These are phyloP conservation scores for Phaonia tiefii DNA, from an alignment of 2,888 invertebrate species.

Conservation along the genomic window DNA sequence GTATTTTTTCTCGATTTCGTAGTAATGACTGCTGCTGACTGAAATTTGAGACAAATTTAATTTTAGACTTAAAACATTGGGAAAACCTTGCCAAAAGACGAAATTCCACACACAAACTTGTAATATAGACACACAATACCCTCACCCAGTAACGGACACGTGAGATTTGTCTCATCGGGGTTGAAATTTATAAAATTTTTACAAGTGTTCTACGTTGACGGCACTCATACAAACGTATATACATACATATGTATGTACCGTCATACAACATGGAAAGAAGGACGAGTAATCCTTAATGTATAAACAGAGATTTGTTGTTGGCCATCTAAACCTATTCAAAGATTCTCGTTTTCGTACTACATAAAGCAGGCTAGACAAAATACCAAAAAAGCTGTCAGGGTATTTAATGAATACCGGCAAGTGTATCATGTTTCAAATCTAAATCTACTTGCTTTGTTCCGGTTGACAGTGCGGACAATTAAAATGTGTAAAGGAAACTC, in stretches of 20 bases:
- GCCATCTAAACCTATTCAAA: not conserved
- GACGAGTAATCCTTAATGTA: slow-evolving; percentile 41
- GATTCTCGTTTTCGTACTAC: not conserved
- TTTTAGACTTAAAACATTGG: slow-evolving; percentile 57
- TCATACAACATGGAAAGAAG: slow-evolving; percentile 2
- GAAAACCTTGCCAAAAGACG: slow-evolving; percentile 17
- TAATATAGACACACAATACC: slow-evolving; percentile 11
- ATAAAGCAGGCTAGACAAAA: slow-evolving; percentile 7
- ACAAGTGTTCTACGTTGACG: slow-evolving; percentile 61
- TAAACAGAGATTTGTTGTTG: slow-evolving; percentile 52
- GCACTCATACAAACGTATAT: slow-evolving; percentile 37
- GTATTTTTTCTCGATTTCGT: slow-evolving; percentile 29
- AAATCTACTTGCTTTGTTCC: slow-evolving; percentile 47
- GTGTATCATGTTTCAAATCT: slow-evolving; percentile 55
- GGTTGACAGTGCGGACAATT: slow-evolving; percentile 16
- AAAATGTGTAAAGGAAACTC: slow-evolving; percentile 29
- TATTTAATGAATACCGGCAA: slow-evolving; percentile 55
- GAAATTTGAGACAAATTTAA: slow-evolving; percentile 67
- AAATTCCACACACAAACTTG: slow-evolving; percentile 53
- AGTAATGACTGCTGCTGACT: slow-evolving; percentile 54
- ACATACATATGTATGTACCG: slow-evolving; percentile 13
- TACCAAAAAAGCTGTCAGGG: slow-evolving; percentile 50
- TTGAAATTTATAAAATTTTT: slow-evolving; percentile 66
- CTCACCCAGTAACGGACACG: slow-evolving; percentile 57
- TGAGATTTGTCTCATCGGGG: slow-evolving; percentile 67